phyloP scores from a whole-genome alignment of 2,113 vertebrate species.

The Leucopternis melanops region DNA sequence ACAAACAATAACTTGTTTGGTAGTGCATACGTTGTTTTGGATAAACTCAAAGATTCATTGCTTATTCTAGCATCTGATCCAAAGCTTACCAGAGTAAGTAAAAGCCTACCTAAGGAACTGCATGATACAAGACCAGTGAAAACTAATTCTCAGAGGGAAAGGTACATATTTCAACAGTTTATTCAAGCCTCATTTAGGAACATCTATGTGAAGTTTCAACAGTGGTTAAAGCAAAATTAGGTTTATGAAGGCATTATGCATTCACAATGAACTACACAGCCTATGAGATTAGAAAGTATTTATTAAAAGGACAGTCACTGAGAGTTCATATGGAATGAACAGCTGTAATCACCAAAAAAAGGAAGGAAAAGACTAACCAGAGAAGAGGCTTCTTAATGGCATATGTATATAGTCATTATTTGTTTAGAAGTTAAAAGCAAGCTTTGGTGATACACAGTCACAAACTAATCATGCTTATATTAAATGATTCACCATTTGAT shows the following conservation, averaged over 20 bases:
- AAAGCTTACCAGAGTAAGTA: background rate
- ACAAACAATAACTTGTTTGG: background rate
- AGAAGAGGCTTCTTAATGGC: background rate
- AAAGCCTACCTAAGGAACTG: background rate
- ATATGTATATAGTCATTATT: background rate
- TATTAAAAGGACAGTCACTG: background rate
- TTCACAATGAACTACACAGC: background rate
- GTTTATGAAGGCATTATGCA: background rate
- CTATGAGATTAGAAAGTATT: background rate
- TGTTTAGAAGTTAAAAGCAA: background rate
- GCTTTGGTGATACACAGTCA: background rate
- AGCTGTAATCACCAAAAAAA: background rate
- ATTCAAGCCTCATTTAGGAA: background rate
- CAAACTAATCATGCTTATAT: background rate
- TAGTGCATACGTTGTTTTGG: background rate
- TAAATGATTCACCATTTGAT: slow-evolving; percentile 39
- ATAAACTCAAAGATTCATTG: background rate
- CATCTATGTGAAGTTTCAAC: background rate
- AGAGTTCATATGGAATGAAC: background rate
- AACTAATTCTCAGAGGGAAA: background rate
- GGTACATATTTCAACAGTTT: background rate
- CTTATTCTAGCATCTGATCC: background rate
- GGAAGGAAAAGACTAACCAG: background rate
- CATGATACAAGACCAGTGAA: background rate
- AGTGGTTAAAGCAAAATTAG: background rate